Evolutionary conservation across 1,140 invertebrate species (phyloP), one percentile per base, ranked within the genome.

Genomic region (Heliconius congener): DNA sequence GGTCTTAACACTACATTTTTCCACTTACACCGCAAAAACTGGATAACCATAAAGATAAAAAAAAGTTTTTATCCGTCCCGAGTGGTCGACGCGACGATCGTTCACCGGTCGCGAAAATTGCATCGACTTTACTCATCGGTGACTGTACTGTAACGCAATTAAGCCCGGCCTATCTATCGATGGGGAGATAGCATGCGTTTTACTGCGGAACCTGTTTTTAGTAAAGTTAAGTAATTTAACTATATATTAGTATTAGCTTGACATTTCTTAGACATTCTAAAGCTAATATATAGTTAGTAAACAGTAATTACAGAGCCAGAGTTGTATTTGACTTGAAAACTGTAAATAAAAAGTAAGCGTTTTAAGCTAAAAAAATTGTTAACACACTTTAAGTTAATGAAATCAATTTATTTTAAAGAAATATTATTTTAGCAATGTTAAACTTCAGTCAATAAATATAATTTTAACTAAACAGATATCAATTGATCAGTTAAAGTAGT

Each of bases 41-140:
- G 55, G 1, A 52, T 57, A 23, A 57, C 9, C n/a, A n/a, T 57
- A 9, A 11, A 57, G 9, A 23, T 23, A 23, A 57, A 57, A 57
- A 57, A 57, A 66, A 30, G 27, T 66, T 88, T 89, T 86, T 87
- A 86, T 75, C 42, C 46, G 82, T 75, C 60, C 34, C 74, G 60
- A 57, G 60, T 66, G 60, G 60, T 71, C 78, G 72, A 70, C 55
- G 70, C 71, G 71, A 66, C 70, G 70, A 46, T 80, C 78, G 77
- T 73, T 57, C 74, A 74, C 50, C 60, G 76, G 79, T 79, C 81
- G 85, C 83, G 86, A 85, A 89, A 88, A 89, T 88, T 88, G 83
- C 84, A 84, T 80, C 80, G 77, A 77, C 83, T 71, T 77, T 73
- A 77, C 72, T 77, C 73, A 37, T 71, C 50, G 52, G 71, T 60